phyloP scores from a whole-genome alignment of 2,888 invertebrate species.

The Elysia crispata region DNA sequence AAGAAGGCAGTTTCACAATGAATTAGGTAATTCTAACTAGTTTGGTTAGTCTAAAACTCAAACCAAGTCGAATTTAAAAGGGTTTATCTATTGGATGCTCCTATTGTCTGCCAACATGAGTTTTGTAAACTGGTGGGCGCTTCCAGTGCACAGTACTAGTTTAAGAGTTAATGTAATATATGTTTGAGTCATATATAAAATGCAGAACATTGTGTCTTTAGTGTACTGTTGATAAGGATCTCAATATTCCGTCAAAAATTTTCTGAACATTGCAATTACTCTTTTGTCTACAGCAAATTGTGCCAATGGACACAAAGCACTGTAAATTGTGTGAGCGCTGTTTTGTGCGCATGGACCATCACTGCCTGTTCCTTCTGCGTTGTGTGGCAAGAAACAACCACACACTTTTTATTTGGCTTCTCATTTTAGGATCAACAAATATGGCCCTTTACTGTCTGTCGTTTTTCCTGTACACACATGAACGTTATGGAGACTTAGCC shows the following conservation, averaged over 20 bases:
- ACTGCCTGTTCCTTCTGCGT: conserved; percentile 75
- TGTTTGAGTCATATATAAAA: too few species aligned
- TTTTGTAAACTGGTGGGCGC: too few species aligned
- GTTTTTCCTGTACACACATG: conserved; percentile 60
- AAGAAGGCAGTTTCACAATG: too few species aligned
- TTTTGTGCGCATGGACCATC: conserved; percentile 74
- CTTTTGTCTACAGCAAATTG: conserved; percentile 63
- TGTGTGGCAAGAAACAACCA: conserved; percentile 75
- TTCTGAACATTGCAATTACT: background rate
- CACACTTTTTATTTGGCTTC: conserved; percentile 68
- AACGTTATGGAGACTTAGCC: conserved; percentile 47
- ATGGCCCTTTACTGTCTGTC: conserved; percentile 60
- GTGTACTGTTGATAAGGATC: background rate
- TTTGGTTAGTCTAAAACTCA: too few species aligned
- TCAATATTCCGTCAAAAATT: background rate
- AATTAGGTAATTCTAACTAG: too few species aligned
- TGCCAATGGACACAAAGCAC: conserved; percentile 66
- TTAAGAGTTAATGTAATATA: too few species aligned
- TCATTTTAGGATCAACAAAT: conserved; percentile 56
- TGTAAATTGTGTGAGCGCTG: conserved; percentile 75
- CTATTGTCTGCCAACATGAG: too few species aligned
- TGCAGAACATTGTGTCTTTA: too few species aligned
- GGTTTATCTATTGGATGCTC: too few species aligned
- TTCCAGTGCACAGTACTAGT: too few species aligned
- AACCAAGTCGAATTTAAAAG: too few species aligned